Evolutionary conservation across 2,888 invertebrate species (phyloP), one percentile per base, ranked within the genome.

Genomic region (Lamellibrachia columna): DNA sequence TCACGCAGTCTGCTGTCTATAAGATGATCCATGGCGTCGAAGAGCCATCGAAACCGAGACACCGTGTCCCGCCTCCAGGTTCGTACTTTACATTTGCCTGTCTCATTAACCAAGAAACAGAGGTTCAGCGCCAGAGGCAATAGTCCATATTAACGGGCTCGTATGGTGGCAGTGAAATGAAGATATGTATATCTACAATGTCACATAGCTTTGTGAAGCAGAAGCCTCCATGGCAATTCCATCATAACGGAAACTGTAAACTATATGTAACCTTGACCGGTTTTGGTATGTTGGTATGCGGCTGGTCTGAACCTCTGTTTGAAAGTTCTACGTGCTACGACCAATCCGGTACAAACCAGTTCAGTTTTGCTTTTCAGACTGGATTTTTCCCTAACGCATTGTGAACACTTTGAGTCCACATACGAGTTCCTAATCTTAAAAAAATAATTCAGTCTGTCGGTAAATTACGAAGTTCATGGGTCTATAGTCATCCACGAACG

Each of bases 1-100:
- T 95, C 75, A 94, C 95, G 90, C 95, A 95, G 92, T 96, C 95
- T 53, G 95, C 95, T 90, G 95, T 94, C 92, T 96, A 95, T 94
- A 95, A 94, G 94, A 95, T 96, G 94, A 95, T 96, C 90, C 95
- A 96, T 53, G 95, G 95, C 75, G 95, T 95, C 15, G 96, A 96
- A 60, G 95, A 93, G 15, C 94, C 95, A 94, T 91, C 93, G 15
- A 94, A 93, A 58, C 92, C 94, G 15, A 22, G 92, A n/a, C 52
- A 90, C 55, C 52, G 52, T 6, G 28, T 53, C 15, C 90, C 40
- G 8, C 91, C 92, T 52, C 92, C 40, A 8, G 91, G 91, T 91
- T 91, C 75, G 75, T 75, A 22, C 75, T 75, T 75, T 75, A 75
- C n/a, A 22, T 6, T 75, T 4, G 40, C 40, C 40, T 40, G 40